Conservation (phyloP, 2,113 vertebrate species). For the Lophochroa leadbeateri region DNA sequence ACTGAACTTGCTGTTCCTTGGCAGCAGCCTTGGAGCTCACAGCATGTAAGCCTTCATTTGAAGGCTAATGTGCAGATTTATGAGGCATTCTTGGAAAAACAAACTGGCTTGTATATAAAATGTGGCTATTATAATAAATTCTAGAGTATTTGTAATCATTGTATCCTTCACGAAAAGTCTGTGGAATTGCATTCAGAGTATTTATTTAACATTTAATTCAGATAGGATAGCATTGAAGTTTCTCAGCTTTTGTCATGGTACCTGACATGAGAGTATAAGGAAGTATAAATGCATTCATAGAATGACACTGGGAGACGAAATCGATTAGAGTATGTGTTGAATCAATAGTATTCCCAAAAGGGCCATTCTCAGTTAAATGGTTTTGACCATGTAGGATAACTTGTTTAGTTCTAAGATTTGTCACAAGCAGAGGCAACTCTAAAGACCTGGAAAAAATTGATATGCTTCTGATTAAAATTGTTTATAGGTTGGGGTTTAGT, state of each 20-base stretch:
- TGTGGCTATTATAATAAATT: neutral
- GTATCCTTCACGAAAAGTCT: neutral
- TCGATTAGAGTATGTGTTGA: neutral
- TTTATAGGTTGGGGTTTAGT: neutral
- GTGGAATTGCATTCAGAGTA: neutral
- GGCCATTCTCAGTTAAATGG: neutral
- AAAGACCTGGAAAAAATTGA: neutral
- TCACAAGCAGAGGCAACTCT: neutral
- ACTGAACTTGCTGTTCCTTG: neutral
- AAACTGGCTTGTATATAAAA: neutral
- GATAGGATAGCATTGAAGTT: neutral
- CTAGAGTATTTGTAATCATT: neutral
- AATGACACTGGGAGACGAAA: neutral
- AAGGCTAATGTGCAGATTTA: neutral
- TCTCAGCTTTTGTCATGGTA: neutral
- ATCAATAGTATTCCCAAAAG: conserved; percentile 5
- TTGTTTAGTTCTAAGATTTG: neutral
- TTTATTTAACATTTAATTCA: neutral
- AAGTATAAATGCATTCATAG: neutral
- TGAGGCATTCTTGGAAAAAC: neutral
- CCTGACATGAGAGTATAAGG: neutral
- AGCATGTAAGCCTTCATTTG: neutral
- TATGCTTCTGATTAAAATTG: neutral
- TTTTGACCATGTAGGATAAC: neutral
- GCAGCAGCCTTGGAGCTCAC: neutral